Conservation (phyloP, 2,888 invertebrate genomes). For the Agrotis segetum region DNA sequence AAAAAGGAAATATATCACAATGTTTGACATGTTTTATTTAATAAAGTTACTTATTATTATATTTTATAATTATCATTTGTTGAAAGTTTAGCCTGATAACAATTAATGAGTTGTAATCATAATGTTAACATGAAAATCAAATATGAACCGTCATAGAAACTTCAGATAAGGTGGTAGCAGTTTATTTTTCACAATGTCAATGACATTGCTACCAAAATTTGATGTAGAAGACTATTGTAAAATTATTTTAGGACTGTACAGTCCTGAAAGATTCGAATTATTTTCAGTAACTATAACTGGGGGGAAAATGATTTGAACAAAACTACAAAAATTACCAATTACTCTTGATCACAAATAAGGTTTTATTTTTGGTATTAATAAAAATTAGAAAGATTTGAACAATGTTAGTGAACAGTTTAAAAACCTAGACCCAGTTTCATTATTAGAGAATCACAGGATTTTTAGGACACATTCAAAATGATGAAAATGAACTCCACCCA, state of each 20-base stretch:
- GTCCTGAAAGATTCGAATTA: not conserved
- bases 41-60: too few species aligned
- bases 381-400: not conserved
- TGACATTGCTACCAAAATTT: constrained; percentile 15
- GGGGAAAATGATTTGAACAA: too few species aligned
- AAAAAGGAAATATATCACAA: not conserved
- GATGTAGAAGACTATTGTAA: not conserved
- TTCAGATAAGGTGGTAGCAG: constrained; percentile 37
- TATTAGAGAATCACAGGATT: not conserved
- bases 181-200: constrained; percentile 37
- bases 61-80: not conserved
- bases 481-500: constrained; percentile 18
- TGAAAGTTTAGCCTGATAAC: constrained; percentile 10
- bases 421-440: not conserved
- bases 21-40: too few species aligned
- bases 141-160: constrained; percentile 22
- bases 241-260: not conserved
- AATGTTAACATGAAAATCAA: constrained; percentile 39
- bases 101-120: constrained; percentile 38
- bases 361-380: not conserved
- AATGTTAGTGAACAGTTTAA: not conserved
- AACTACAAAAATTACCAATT: too few species aligned
- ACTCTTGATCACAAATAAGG: too few species aligned
- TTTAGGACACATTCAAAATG: not conserved
- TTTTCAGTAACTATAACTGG: not conserved